These are phyloP conservation scores for Gorilla gorilla DNA, from an alignment of 2,113 vertebrate species.

Conservation along the genomic window DNA sequence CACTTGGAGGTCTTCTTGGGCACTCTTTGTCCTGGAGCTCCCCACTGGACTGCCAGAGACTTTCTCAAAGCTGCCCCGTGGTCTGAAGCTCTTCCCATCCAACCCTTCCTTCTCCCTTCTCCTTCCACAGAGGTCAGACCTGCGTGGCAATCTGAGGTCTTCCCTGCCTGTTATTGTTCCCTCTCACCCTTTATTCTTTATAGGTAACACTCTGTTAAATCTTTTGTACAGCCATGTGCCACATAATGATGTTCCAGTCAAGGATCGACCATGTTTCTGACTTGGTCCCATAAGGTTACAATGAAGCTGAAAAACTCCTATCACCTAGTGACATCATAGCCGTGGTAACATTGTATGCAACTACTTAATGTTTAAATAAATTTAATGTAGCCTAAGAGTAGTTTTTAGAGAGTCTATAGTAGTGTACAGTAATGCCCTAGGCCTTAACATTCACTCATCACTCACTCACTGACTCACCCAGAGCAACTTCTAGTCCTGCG, in stretches of 20 bases:
- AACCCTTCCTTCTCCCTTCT: neutral
- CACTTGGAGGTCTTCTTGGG: neutral
- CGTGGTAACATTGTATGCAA: neutral
- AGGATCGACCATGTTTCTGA: neutral
- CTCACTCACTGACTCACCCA: neutral
- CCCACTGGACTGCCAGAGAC: neutral
- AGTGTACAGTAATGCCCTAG: neutral
- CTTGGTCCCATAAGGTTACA: neutral
- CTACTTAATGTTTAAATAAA: neutral
- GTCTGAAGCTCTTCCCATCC: neutral
- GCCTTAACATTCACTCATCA: neutral
- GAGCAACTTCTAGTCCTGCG: neutral
- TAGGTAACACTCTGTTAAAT: neutral
- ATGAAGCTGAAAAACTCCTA: neutral
- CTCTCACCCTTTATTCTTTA: neutral
- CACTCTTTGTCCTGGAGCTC: neutral
- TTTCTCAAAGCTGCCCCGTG: neutral
- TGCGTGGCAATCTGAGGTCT: neutral
- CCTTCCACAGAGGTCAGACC: neutral
- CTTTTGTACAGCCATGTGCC: neutral
- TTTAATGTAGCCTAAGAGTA: neutral
- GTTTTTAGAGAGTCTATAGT: neutral
- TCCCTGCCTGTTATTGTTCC: neutral
- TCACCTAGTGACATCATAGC: neutral
- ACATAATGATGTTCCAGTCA: neutral